Percentiles rank a stretch among this genome's conserved stretches.
Conservation (phyloP, 2,797 vertebrate genomes). For the Tapirus indicus region DNA sequence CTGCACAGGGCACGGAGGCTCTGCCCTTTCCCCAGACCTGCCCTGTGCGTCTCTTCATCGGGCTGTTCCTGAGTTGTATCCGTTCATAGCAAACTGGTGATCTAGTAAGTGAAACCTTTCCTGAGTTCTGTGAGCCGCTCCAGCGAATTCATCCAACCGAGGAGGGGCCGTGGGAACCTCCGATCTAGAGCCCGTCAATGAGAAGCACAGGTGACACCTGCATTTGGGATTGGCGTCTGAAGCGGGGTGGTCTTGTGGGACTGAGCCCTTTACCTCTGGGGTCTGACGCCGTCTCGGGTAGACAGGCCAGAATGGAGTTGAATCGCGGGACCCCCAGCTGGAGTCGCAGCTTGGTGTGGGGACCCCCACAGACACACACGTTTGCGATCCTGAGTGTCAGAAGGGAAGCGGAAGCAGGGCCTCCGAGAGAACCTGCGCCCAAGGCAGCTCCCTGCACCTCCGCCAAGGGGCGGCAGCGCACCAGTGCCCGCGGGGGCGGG, state of each 20-base stretch:
- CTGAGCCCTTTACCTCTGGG: neutral
- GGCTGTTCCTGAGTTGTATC: neutral
- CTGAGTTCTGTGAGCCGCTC: neutral
- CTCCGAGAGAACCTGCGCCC: too few species aligned
- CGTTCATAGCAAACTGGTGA: neutral
- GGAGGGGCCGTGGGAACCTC: neutral
- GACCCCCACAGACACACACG: too few species aligned
- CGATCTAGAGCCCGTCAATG: neutral
- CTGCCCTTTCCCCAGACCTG: neutral
- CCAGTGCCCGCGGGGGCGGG: too few species aligned
- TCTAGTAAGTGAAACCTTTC: neutral
- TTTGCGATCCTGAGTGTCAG: too few species aligned
- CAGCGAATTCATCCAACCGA: neutral
- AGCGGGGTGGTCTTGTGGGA: neutral
- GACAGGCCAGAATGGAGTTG: too few species aligned
- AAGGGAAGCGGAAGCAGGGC: too few species aligned
- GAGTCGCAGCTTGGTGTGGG: too few species aligned
- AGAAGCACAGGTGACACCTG: neutral
- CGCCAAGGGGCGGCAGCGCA: too few species aligned
- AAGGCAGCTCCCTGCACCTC: too few species aligned
- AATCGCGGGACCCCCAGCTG: too few species aligned
- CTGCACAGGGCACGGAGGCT: neutral
- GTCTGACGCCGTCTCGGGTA: neutral
- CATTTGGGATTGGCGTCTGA: neutral
- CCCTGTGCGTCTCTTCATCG: neutral